Base-by-base conservation (phyloP, 2,113 vertebrate species). In the Trogon surrucura region DNA sequence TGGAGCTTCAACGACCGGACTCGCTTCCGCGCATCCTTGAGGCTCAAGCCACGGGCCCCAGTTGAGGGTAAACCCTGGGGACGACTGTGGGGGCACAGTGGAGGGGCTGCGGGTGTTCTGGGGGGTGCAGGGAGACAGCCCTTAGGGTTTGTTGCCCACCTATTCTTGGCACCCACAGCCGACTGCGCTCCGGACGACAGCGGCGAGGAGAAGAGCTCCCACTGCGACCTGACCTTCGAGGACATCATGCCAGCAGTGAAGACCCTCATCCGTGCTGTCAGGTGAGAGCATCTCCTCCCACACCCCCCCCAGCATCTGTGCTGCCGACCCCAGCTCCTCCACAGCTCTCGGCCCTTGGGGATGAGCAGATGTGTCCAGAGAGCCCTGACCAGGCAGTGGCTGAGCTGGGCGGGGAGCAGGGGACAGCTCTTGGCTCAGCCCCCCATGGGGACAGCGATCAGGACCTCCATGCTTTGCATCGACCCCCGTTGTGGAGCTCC, bases 1-100 rank as follows among this genome's bases (percentile, higher is more conserved):
- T 99, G 99, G 99, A 99, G 99, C 96, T 99, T 99, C 96, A 99
- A 99, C 0, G 99, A 99, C 96, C 98, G 99, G 73, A 99, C 99
- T 0, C 98, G 99, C 2, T 99, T 99, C 95, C 99, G 99, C 12
- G 99, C 99, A 1, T 99, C 99, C 8, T 98, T 99, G 36, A 97
- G 99, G 85, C 98, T 99, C 79, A 99, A 99, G 60, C 97, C 98
- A 1, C 98, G 99, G 3, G 96, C 92, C 5, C 97, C 98, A 2
- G 95, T 94, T 0, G 99, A 99, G 60, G 98, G 99, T 99, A 94
- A 96, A 93, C 50, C 25, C 64, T 1, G 25, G 53, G 48, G 9
- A 5, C 0, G 2, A 25, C 32, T 27, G 23, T 1, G 23, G 61
- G 64, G 70, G 26, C 36, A 1, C 5, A 2, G 26, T 4, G 60